These are phyloP conservation scores for Nephrotoma guestfalica DNA, from an alignment of 2,888 invertebrate species.

Conservation along the genomic window DNA sequence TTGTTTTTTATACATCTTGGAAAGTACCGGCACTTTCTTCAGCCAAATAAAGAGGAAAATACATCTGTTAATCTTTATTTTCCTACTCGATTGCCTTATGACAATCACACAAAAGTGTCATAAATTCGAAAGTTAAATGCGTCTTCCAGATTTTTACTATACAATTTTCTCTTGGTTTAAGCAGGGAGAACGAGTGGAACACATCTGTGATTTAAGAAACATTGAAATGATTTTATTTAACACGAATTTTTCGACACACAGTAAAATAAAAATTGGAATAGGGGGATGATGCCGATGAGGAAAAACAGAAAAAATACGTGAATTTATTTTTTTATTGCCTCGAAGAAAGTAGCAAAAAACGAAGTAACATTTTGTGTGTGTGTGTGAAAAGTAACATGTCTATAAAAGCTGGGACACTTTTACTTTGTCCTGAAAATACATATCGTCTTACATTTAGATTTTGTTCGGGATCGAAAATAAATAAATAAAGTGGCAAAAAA, in stretches of 20 bases:
- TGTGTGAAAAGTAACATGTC: background rate
- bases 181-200: background rate
- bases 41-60: background rate
- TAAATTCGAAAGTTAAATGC: slow-evolving; percentile 3
- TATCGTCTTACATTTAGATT: background rate
- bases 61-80: background rate
- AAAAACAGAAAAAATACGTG: background rate
- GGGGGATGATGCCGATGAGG: background rate
- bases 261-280: background rate
- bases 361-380: background rate
- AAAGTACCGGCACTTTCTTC: background rate
- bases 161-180: background rate
- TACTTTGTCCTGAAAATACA: background rate
- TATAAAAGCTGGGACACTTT: background rate
- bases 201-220: background rate
- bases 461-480: background rate
- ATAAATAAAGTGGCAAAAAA: background rate
- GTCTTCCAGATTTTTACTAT: background rate
- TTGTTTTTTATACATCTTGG: background rate
- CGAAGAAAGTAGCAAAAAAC: background rate
- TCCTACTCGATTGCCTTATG: background rate
- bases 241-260: background rate
- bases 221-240: background rate
- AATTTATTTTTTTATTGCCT: background rate
- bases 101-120: slow-evolving; percentile 1